A percentile compares a stretch with the other conserved stretches of the same genome.
phyloP scores from a whole-genome alignment of 2,888 invertebrate genomes.

The Blastobasis lacticolella region DNA sequence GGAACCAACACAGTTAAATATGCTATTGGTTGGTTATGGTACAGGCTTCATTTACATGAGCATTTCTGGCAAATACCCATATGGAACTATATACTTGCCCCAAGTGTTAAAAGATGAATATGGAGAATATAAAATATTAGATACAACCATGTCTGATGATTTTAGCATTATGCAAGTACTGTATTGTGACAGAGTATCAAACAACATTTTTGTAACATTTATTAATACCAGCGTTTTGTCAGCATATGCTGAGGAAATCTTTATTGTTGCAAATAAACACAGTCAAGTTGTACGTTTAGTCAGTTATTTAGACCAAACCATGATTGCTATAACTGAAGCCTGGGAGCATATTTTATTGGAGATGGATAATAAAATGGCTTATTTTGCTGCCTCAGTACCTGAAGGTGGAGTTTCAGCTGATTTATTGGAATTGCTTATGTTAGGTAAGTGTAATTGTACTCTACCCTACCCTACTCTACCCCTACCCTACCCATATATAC shows the following conservation, averaged over 20 bases:
- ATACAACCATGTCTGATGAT: slow-evolving; percentile 81
- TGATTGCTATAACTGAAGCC: slow-evolving; percentile 88
- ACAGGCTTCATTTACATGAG: slow-evolving; percentile 82
- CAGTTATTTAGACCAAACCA: slow-evolving; percentile 81
- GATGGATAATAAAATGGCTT: slow-evolving; percentile 93
- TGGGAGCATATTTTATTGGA: slow-evolving; percentile 96
- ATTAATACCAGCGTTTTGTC: slow-evolving; percentile 77
- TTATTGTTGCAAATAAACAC: slow-evolving; percentile 82
- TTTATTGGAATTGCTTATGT: slow-evolving; percentile 90
- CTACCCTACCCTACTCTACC: not conserved
- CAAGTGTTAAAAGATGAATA: slow-evolving; percentile 72
- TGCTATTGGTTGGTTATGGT: slow-evolving; percentile 85
- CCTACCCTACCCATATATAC: not conserved
- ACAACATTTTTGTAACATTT: slow-evolving; percentile 58
- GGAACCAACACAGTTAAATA: slow-evolving; percentile 78
- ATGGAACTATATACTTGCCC: slow-evolving; percentile 78
- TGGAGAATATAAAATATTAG: slow-evolving; percentile 74
- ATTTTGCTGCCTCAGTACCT: slow-evolving; percentile 87
- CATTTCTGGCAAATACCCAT: slow-evolving; percentile 89
- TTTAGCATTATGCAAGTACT: slow-evolving; percentile 80
- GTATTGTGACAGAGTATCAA: slow-evolving; percentile 66
- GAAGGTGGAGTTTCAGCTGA: slow-evolving; percentile 91
- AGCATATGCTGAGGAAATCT: slow-evolving; percentile 80
- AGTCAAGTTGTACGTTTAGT: slow-evolving; percentile 81
- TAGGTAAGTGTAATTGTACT: slow-evolving; percentile 70